phyloP scores from a whole-genome alignment of 1,140 invertebrate genomes.

The Andricus grossulariae region DNA sequence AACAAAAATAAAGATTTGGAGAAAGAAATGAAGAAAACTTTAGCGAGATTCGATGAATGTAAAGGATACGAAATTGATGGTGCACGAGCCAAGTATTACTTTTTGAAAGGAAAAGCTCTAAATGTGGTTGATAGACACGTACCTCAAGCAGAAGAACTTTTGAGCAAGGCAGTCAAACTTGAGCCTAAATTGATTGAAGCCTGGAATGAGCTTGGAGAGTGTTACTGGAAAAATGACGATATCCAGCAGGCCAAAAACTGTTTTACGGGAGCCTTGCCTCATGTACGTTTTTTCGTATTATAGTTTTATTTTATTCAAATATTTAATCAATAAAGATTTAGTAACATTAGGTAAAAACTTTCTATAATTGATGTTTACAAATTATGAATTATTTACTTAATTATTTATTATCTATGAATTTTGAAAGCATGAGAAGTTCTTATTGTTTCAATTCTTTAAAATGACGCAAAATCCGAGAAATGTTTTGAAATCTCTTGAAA shows the following conservation, averaged over 20 bases:
- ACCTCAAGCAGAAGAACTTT: constrained; percentile 82
- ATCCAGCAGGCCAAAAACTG: constrained; percentile 89
- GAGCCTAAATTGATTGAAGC: constrained; percentile 88
- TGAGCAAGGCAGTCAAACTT: constrained; percentile 90
- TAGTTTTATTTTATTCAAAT: constrained; percentile 27
- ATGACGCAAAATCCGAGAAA: no score
- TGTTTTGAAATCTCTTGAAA: no score
- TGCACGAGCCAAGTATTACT: constrained; percentile 82
- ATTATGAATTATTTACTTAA: no score
- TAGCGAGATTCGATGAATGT: constrained; percentile 81
- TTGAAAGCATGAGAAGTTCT: no score
- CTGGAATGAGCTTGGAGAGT: constrained; percentile 94
- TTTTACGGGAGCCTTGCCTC: constrained; percentile 87
- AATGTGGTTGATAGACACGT: constrained; percentile 85
- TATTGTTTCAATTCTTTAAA: no score
- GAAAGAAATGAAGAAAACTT: constrained; percentile 79
- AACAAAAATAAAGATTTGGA: constrained; percentile 82
- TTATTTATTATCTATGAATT: no score
- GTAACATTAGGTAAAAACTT: constrained; percentile 19
- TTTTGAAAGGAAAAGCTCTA: constrained; percentile 85
- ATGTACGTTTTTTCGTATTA: constrained; percentile 78
- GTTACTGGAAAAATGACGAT: constrained; percentile 92
- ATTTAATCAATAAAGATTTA: constrained; percentile 17
- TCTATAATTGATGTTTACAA: neutral
- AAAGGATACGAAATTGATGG: constrained; percentile 81